phyloP scores from a whole-genome alignment of 2,113 vertebrate species.

The Rhizomys pruinosus region DNA sequence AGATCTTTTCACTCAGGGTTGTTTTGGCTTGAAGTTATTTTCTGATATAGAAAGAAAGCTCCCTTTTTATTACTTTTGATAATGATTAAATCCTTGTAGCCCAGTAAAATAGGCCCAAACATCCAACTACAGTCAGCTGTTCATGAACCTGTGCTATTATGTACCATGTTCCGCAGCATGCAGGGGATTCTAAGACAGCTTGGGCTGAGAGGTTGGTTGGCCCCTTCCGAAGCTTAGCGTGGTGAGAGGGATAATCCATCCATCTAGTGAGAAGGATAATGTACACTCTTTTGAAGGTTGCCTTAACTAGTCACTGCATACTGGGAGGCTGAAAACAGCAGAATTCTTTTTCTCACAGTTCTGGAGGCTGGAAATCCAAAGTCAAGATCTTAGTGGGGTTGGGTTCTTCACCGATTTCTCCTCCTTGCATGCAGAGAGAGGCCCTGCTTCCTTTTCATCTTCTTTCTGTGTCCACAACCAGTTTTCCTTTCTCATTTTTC shows the following conservation, averaged over 20 bases:
- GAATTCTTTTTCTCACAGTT: not conserved
- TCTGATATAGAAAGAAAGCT: slow-evolving; percentile 5
- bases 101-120: not conserved
- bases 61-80: not conserved
- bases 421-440: not conserved
- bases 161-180: not conserved
- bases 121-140: not conserved
- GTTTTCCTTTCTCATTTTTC: slow-evolving; percentile 4
- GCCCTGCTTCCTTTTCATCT: not conserved
- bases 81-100: not conserved
- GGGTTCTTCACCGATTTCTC: not conserved
- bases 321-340: not conserved
- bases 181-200: not conserved
- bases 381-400: not conserved
- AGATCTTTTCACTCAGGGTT: too few relatives aligned
- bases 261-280: not conserved
- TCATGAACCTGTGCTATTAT: not conserved
- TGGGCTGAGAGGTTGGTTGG: not conserved
- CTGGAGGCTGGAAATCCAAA: not conserved
- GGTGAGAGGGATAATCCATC: not conserved
- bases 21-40: slow-evolving; percentile 13
- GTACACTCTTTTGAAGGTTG: not conserved
- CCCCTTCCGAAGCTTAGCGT: fast-evolving
- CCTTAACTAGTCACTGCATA: not conserved
- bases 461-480: not conserved